These are phyloP conservation scores for Volucella inanis DNA, from an alignment of 2,888 invertebrate genomes.

Conservation along the genomic window DNA sequence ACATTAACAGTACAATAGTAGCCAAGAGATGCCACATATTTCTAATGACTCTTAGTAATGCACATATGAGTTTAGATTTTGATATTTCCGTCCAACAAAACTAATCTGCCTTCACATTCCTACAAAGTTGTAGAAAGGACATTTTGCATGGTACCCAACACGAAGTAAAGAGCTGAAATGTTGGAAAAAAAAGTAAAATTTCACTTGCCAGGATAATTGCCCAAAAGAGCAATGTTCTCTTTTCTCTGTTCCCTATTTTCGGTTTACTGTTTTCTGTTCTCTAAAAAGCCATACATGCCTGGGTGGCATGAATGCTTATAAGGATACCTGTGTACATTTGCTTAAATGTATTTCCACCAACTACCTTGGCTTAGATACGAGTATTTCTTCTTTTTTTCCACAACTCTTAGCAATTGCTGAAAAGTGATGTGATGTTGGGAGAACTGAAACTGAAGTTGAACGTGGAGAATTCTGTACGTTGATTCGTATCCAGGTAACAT, in stretches of 20 bases:
- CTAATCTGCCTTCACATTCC: conserved; percentile 4
- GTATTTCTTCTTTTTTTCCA: conserved; percentile 17
- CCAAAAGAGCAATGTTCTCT: conserved; percentile 47
- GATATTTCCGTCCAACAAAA: conserved; percentile 34
- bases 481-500: conserved; percentile 22
- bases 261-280: background rate
- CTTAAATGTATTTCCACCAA: conserved; percentile 28
- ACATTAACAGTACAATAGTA: background rate
- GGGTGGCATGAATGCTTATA: background rate
- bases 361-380: conserved; percentile 2
- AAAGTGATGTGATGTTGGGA: conserved; percentile 45
- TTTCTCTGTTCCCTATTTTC: background rate
- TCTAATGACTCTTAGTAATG: background rate
- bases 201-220: conserved; percentile 54
- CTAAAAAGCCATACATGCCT: background rate
- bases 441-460: conserved; percentile 45
- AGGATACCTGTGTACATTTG: conserved; percentile 9
- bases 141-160: conserved; percentile 25
- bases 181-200: conserved; percentile 3
- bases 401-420: conserved; percentile 26
- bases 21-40: conserved; percentile 6
- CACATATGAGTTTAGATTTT: conserved; percentile 1
- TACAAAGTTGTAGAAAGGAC: conserved; percentile 11
- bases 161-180: conserved; percentile 10
- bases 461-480: conserved; percentile 8